Base-by-base conservation (phyloP, 1,140 invertebrate genomes). In the Brachionus calyciflorus region DNA sequence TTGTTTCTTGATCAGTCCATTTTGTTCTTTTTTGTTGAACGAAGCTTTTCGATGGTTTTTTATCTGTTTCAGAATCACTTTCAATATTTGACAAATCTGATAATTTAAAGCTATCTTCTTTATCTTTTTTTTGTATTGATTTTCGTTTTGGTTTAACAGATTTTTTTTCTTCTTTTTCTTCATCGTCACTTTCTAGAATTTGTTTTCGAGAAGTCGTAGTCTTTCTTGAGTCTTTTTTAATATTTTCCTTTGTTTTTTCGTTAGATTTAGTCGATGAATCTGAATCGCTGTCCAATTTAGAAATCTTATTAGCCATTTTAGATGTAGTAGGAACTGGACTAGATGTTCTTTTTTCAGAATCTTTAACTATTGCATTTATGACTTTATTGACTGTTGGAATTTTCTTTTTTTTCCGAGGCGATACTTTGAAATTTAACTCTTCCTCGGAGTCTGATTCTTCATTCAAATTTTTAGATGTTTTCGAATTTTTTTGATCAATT, bases 1-100 rank as follows among this genome's bases (percentile, higher is more conserved):
- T 30, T 19, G 46, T 73, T 30, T 73, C 69, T 0, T 49, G 24
- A 0, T 73, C 69, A 14, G 69, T 17, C 69, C 69, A 73, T 33
- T 51, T 55, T 7, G 30, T 53, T 33, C 46, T 49, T 73, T 70
- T 46, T 0, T 17, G 12, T 19, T 46, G 40, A 51, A 24, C 14
- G 3, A 1, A n/a, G n/a, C n/a, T n/a, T n/a, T n/a, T 24, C 10
- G 24, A n/a, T 41, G 46, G 37, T 55, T 37, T 55, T 26, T 5
- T 9, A 21, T 65, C 37, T 5, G 19, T 14, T 1, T 44, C 60
- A 44, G 37, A 44, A 24, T 65, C 60, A 24, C 28, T 40, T 19
- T 37, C 55, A 1, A 37, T 37, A 19, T 40, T 21, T 10, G 55
- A 60, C 3, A 60, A 30, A 19, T 37, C 30, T 5, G 30, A 33